Percentiles rank a stretch among this genome's conserved stretches.
Evolutionary conservation across 2,113 vertebrate genomes (phyloP).

Genomic region (Lipotes vexillifer): DNA sequence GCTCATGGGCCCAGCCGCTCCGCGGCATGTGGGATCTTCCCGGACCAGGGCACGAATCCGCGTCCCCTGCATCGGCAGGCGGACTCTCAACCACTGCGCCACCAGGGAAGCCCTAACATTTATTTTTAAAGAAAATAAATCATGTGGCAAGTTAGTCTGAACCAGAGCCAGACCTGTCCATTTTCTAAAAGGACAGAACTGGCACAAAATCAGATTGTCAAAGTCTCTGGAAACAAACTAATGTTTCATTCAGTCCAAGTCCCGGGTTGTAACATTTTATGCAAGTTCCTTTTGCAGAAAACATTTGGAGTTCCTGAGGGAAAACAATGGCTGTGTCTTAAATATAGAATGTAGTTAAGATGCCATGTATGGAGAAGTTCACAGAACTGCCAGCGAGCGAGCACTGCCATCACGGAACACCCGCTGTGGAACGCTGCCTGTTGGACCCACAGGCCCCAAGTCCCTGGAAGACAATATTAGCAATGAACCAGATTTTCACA

Average conservation of each 20-base stretch:
- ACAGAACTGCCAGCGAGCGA: not conserved
- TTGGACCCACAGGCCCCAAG: not conserved
- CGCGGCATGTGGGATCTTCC: too few relatives aligned
- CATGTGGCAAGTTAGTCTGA: not conserved
- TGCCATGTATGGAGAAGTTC: not conserved
- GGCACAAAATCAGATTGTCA: not conserved
- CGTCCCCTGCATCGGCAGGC: too few relatives aligned
- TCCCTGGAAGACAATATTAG: conserved; percentile 32
- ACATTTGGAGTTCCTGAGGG: not conserved
- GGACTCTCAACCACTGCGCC: too few relatives aligned
- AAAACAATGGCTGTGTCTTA: not conserved
- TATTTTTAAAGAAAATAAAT: conserved; percentile 38
- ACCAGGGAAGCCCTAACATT: not conserved
- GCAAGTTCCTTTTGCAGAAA: not conserved
- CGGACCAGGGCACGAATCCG: too few relatives aligned
- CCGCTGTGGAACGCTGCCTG: conserved; percentile 21
- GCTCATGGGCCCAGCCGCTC: too few relatives aligned
- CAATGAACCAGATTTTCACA: conserved; percentile 19
- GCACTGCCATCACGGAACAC: not conserved
- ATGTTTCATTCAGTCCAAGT: not conserved
- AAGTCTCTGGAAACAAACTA: not conserved
- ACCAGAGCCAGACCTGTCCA: not conserved
- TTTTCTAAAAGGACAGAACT: not conserved
- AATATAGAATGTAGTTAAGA: not conserved
- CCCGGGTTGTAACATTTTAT: not conserved